Conservation (phyloP, 2,113 vertebrate species). For the Puffinus mauretanicus region DNA sequence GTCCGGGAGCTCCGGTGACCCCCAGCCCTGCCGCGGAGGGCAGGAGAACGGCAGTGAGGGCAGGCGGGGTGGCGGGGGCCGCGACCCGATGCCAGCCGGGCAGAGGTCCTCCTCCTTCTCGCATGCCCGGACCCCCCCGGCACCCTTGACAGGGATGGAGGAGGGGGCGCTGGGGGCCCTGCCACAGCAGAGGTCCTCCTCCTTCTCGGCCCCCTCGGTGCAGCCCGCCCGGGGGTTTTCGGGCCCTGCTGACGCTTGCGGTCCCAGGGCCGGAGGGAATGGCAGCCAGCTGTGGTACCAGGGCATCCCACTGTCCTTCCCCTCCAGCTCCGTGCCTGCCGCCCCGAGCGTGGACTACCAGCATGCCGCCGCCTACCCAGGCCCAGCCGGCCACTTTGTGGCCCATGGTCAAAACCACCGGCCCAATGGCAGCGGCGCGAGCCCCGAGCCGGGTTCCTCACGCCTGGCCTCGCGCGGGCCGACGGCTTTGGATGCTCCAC, state of each 20-base stretch:
- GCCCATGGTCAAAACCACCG: constrained; percentile 53
- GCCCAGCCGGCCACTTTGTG: neutral
- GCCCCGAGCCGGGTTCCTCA: neutral
- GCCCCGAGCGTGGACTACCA: neutral
- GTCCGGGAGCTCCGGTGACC: neutral
- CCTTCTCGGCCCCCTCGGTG: constrained; percentile 5
- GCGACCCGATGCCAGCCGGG: neutral
- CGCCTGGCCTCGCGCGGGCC: neutral
- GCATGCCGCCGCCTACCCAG: neutral
- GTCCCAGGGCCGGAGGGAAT: neutral
- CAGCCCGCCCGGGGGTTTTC: neutral
- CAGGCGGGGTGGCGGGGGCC: neutral
- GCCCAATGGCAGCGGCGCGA: neutral
- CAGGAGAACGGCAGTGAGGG: constrained; percentile 16
- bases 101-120: constrained; percentile 62
- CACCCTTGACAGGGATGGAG: neutral
- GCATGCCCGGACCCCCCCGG: neutral
- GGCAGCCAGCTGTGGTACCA: constrained; percentile 46
- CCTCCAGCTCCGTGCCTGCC: neutral
- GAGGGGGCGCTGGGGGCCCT: neutral
- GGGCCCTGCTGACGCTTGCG: neutral
- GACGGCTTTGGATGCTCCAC: neutral
- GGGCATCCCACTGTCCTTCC: constrained; percentile 31
- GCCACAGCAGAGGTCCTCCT: constrained; percentile 31
- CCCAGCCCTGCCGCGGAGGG: neutral